Percentiles rank a stretch among this genome's conserved stretches.
Conservation (phyloP, 1,140 invertebrate genomes). For the Atta cephalotes region DNA sequence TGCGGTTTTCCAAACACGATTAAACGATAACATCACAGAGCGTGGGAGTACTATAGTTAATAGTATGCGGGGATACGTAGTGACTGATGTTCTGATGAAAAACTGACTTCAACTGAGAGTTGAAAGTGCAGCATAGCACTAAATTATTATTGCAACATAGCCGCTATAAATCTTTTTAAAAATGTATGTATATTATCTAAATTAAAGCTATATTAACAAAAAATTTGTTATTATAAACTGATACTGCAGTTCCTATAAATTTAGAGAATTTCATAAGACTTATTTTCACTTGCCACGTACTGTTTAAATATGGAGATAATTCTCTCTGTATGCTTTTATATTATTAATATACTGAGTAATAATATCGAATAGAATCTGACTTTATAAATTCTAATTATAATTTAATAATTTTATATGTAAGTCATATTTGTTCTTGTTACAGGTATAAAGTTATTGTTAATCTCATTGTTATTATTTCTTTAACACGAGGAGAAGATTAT, state of each 20-base stretch:
- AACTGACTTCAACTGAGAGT: not conserved
- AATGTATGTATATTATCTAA: constrained; percentile 8
- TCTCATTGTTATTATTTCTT: constrained; percentile 68
- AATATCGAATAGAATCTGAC: not conserved
- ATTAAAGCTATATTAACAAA: too few relatives aligned
- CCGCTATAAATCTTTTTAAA: not conserved
- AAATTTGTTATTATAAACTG: not conserved
- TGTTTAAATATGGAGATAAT: not conserved
- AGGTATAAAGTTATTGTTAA: constrained; percentile 66
- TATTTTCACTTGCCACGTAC: not conserved
- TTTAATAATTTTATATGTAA: constrained; percentile 15
- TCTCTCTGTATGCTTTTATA: not conserved
- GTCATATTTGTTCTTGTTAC: constrained; percentile 34
- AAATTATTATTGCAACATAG: not conserved
- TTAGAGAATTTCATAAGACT: not conserved
- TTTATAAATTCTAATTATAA: constrained; percentile 1
- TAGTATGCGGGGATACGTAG: not conserved
- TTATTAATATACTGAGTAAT: not conserved
- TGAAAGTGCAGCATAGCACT: not conserved
- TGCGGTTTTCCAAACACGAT: not conserved
- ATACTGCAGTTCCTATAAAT: not conserved
- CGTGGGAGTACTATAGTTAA: constrained; percentile 1
- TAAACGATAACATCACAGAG: constrained; percentile 2
- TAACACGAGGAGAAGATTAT: constrained; percentile 81
- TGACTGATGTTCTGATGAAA: not conserved